Evolutionary conservation across 1,140 invertebrate genomes (phyloP), one percentile per base, ranked within the genome.

Genomic region (Dreissena rostriformis): DNA sequence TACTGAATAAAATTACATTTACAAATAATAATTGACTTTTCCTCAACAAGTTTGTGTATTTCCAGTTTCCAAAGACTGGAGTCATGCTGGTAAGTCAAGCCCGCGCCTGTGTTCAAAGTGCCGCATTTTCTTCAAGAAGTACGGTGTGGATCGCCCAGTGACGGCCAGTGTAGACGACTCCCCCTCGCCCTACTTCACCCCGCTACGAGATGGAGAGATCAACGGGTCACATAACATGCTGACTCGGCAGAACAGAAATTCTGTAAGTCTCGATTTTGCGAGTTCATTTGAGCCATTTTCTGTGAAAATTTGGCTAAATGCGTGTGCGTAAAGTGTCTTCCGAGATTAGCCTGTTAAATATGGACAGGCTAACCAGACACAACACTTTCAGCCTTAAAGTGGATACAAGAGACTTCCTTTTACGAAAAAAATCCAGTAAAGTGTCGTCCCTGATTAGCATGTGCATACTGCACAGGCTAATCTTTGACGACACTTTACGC

Each of bases 71-170:
- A 94, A 95, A 91, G 96, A 96, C 90, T 96, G 96, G 96, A 96
- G 97, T 92, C 95, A 96, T 90, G 96, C 96, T 26, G 96, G 96
- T 19, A 97, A 97, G 90, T 84, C 95, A 96, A 72, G 93, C 95
- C 66, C 93, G 97, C 10, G 68, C 22, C 94, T 97, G 39, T 98
- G 97, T 93, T 96, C 95, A 87, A 96, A 98, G 91, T 98, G 97
- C 94, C 95, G 97, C 53, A 93, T 96, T 28, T 96, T 96, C 92
- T 96, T 96, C 90, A 97, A 97, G 92, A 97, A 97, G 91, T 96
- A 97, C 88, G 97, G 97, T 81, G 96, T 97, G 73, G 92, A 93
- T 19, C 89, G 91, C 15, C 91, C 91, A 53, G 70, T 90, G 82
- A 90, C 90, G 17, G 86, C 84, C 57, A 85, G 87, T 19, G 82